phyloP scores from a whole-genome alignment of 2,888 invertebrate genomes.

The Drosophila lutescens region DNA sequence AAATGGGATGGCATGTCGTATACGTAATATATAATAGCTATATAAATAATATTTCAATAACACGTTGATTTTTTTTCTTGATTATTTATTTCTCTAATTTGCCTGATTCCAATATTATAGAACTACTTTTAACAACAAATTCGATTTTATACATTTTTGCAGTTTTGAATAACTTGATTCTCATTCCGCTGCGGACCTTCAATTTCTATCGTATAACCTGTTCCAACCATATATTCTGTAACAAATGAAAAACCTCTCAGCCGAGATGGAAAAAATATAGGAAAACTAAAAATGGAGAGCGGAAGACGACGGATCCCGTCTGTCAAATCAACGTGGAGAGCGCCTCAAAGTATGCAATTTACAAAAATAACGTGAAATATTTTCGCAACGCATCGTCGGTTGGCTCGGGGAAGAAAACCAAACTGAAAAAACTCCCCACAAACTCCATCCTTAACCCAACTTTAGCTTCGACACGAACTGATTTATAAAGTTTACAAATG shows the following conservation, averaged over 20 bases:
- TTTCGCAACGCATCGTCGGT: slow-evolving; percentile 64
- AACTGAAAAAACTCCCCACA: background rate
- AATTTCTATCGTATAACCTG: too few species aligned
- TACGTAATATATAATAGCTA: background rate
- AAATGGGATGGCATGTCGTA: background rate
- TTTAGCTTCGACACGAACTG: slow-evolving; percentile 77
- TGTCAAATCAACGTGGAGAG: slow-evolving; percentile 68
- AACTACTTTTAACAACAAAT: too few species aligned
- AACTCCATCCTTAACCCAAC: slow-evolving; percentile 45
- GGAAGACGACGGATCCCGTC: slow-evolving; percentile 27
- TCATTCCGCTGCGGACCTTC: background rate
- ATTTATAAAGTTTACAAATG: slow-evolving; percentile 78
- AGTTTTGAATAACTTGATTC: background rate
- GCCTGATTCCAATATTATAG: too few species aligned
- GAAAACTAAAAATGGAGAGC: background rate
- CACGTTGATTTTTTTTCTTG: too few species aligned
- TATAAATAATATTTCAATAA: too few species aligned
- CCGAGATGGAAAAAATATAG: background rate
- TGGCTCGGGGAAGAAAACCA: slow-evolving; percentile 27
- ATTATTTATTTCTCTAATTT: too few species aligned
- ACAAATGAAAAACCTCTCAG: slow-evolving; percentile 21
- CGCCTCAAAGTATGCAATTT: slow-evolving; percentile 77
- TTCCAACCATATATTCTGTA: background rate
- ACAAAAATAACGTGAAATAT: slow-evolving; percentile 59
- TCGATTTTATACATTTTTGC: too few species aligned